phyloP scores from a whole-genome alignment of 1,140 invertebrate species.

The Drosophila asahinai region DNA sequence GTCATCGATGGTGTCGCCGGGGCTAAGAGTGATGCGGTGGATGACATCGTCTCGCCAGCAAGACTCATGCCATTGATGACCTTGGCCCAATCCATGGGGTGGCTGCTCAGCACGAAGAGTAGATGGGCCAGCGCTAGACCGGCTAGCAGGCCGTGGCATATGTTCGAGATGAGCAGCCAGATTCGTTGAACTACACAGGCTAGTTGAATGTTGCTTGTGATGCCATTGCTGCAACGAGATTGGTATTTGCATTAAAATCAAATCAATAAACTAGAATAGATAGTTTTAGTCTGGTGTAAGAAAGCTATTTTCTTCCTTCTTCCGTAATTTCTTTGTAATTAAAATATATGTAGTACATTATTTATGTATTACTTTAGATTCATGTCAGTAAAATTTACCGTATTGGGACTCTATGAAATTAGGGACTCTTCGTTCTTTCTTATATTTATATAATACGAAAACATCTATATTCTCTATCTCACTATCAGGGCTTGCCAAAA shows the following conservation, averaged over 20 bases:
- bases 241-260: neutral
- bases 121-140: constrained; percentile 84
- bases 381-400: too few relatives aligned
- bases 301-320: neutral
- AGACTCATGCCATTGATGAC: constrained; percentile 77
- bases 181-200: constrained; percentile 84
- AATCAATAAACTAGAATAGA: neutral
- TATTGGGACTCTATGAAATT: too few relatives aligned
- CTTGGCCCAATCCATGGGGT: constrained; percentile 82
- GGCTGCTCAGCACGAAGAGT: constrained; percentile 80
- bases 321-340: too few relatives aligned
- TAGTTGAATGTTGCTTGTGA: constrained; percentile 76
- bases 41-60: constrained; percentile 71
- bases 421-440: too few relatives aligned
- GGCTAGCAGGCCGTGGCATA: constrained; percentile 84
- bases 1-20: constrained; percentile 12
- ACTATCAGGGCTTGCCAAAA: too few relatives aligned
- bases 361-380: too few relatives aligned
- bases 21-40: constrained; percentile 22
- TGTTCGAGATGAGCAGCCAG: constrained; percentile 84
- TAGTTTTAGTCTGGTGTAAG: too few relatives aligned
- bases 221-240: constrained; percentile 61
- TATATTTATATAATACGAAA: too few relatives aligned
- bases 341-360: too few relatives aligned
- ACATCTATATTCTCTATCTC: too few relatives aligned